Base-by-base conservation (phyloP, 2,888 invertebrate species). In the Ernsta delagoae region DNA sequence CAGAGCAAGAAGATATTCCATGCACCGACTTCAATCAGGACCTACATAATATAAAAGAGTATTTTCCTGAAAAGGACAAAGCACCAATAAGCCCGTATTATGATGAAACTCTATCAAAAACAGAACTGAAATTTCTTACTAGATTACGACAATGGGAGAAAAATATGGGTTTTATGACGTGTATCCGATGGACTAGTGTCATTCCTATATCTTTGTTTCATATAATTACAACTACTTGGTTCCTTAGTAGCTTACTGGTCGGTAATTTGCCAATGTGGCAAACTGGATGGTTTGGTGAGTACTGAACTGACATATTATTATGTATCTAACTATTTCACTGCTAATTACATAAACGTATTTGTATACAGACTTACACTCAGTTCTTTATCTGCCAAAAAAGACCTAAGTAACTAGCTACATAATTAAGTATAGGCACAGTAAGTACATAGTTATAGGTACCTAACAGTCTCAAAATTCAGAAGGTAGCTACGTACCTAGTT, bases 131-230 rank as follows among this genome's bases (percentile, higher is more conserved):
- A 39, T 84, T 83, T 50, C 70, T 91, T 34, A 73, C 75, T 77
- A 0, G 50, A 89, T 1, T 68, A 11, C 78, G 89, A 66, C 73
- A 76, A 65, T 88, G 84, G 87, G 93, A 92, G 74, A 90, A 84
- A 73, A 73, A 71, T 4, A 75, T 89, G 70, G 92, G 94, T 4
- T 95, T 95, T 70, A 78, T 94, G 54, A 95, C 95, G 2, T 94
- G 95, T 0, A 86, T 96, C n/a, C 94, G 95, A 75, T 96, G 96
- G 96, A 84, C 84, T 59, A 96, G 95, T 77, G 88, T 95, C 12
- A 87, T 95, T 70, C 84, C 87, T 36, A 94, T 96, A 56, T 81
- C 84, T 1, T 7, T 91, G 8, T 84, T 95, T 43, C 95, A 96
- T 74, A 11, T 94, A 0, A 70, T 90, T 0, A 87, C 90, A 2